Evolutionary conservation across 2,888 invertebrate genomes (phyloP), one percentile per base, ranked within the genome.

Genomic region (Euzetes globulus): DNA sequence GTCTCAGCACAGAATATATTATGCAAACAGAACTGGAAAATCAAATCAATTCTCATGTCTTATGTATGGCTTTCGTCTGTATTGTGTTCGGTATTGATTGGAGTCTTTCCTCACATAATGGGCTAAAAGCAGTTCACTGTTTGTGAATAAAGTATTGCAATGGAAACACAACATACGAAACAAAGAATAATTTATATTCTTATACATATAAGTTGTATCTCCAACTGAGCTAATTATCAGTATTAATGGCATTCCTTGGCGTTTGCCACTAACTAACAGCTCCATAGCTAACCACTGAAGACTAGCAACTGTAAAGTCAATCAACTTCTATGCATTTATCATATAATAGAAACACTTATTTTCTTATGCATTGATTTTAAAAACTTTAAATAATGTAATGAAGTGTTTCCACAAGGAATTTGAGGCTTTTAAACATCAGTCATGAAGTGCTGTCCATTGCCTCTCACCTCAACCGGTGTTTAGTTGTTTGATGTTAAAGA

Each of bases 151-250:
- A 63, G 63, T 63, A 63, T 63, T 58, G 27, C 27, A 19, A 58
- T 33, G 13, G 22, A 63, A 4, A 25, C 55, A 55, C 22, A 9
- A 25, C 0, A 55, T 2, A 25, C 29, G 33, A 33, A 33, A 33
- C 22, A 29, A 68, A 7, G 22, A 68, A 68, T 68, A 68, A 41
- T 68, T 68, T 68, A 68, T 68, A 68, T 41, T 22, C 15, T 41
- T 37, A 68, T 68, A 68, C 37, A 45, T 25, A 63, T 68, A 37
- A 68, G 41, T 60, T 68, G 37, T 68, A 41, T 68, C 41, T 41
- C 68, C 37, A 19, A 22, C 68, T 68, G 68, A 68, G 68, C 68
- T 68, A 68, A 68, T 68, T 68, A 68, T 45, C 41, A 68, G 68
- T 68, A 68, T 68, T 68, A 68, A 68, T 68, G 68, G 68, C 22